Conservation (phyloP, 2,113 vertebrate genomes). For the Dunckerocampus dactyliophorus region DNA sequence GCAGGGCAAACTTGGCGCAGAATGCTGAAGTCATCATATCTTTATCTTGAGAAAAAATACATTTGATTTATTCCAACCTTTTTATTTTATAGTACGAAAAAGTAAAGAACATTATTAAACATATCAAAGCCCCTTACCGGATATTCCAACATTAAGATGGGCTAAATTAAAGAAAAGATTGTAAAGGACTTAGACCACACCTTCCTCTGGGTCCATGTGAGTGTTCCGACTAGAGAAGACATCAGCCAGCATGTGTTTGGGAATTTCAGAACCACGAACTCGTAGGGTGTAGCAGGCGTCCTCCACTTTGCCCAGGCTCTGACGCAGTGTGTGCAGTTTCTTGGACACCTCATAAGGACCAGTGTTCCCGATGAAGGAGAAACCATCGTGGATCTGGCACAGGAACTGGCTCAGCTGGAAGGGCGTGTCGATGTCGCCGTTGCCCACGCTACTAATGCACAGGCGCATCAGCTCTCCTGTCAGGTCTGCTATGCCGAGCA, state of each 20-base stretch:
- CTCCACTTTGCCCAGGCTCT: conserved; percentile 94
- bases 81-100: conserved; percentile 19
- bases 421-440: conserved; percentile 94
- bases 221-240: conserved; percentile 85
- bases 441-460: conserved; percentile 95
- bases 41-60: conserved; percentile 24
- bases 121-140: conserved; percentile 18
- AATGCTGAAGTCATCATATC: conserved; percentile 37
- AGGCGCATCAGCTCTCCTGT: conserved; percentile 96
- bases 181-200: conserved; percentile 68
- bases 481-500: conserved; percentile 92
- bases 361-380: conserved; percentile 93
- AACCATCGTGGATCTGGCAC: conserved; percentile 91
- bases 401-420: conserved; percentile 94
- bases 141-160: conserved; percentile 16
- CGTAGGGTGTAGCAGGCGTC: conserved; percentile 91
- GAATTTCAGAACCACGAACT: conserved; percentile 94
- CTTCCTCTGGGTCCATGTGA: conserved; percentile 87
- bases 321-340: conserved; percentile 90
- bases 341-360: conserved; percentile 96
- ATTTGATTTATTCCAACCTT: conserved; percentile 19
- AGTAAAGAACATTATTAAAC: conserved; percentile 11
- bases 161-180: neutral
- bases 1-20: conserved; percentile 34
- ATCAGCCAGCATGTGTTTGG: conserved; percentile 94